Base-by-base conservation (phyloP, 2,797 vertebrate genomes). In the Melanotaenia pygmaea region DNA sequence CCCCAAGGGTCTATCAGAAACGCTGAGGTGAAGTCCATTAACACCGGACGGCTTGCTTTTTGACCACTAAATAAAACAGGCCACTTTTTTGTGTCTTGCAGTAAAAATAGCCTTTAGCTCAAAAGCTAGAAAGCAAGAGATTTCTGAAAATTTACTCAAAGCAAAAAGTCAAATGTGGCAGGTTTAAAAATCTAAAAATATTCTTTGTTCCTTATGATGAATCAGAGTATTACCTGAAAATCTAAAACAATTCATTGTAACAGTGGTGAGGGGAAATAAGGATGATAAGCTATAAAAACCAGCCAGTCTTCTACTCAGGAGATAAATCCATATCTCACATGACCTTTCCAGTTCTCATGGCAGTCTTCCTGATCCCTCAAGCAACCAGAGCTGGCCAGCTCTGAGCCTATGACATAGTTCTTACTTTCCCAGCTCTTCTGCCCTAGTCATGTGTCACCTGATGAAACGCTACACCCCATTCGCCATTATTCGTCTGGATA, bases 401-500 rank as follows among this genome's bases (percentile, higher is more conserved):
- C 73, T 50, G 81, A 85, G 86, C 67, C 70, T 54, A 85, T 88
- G 91, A 92, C 90, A 91, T 84, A 80, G 89, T 82, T 82, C 88
- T 86, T 89, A 82, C 82, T 89, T 93, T 93, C 92, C 90, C 89
- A 92, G 89, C 86, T 88, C 85, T 91, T 89, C 74, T 18, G n/a
- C 79, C 72, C 81, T 85, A 90, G 89, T 91, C 90, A 79, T 80
- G 84, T 90, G 91, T 89, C 90, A 90, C 84, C 84, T 85, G 89
- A 93, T 89, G 93, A 91, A 93, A 93, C 60, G 68, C 75, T 87
- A 91, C 87, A 91, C 90, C 84, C 83, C 37, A 67, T 86, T 89
- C 90, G 74, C 91, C 86, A 92, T 94, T 94, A 92, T 93, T 88
- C 77, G 85, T 87, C 89, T 84, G 89, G 89, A 92, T 89, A 93